Evolutionary conservation across 2,113 vertebrate genomes (phyloP), one percentile per base, ranked within the genome.

Genomic region (Mormyrus iriodes): DNA sequence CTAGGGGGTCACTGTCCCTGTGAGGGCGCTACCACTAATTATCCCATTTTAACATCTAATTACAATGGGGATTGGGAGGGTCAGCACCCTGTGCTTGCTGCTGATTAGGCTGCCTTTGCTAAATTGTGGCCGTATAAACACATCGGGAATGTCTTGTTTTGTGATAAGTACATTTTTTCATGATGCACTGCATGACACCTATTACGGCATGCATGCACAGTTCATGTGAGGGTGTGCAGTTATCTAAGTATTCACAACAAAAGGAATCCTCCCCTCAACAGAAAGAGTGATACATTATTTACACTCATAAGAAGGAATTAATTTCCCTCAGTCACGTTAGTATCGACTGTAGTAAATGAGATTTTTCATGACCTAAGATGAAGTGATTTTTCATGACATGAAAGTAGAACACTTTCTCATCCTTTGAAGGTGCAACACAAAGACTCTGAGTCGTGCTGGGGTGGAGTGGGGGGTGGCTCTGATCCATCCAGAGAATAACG

Each of bases 401-500:
- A 27, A 73, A 17, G 46, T n/a, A n/a, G 61, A 48, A 58, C 44
- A 85, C 61, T 35, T 53, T 58, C 5, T 55, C 19, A 35, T 53
- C 76, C 58, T 49, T 85, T 91, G 85, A 65, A 42, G 69, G 58
- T 17, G 44, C 86, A 52, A 21, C 51, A 61, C 53, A 55, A 46
- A 86, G 79, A 85, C 69, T 39, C n/a, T 0, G 21, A 61, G 4
- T 35, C 4, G 86, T n/a, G 90, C 12, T 85, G 86, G 91, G 55
- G 86, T 58, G 86, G 91, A 52, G 86, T 58, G 8, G 42, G 91
- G 87, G 79, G 65, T 7, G 69, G 46, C 21, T 87, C 46, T 55
- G 85, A 90, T 86, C 58, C 88, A 44, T 58, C 53, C 48, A n/a
- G 88, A 89, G 19, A 44, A 86, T 42, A 52, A 58, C 46, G 35